Evolutionary conservation across 2,888 invertebrate species (phyloP).

Genomic region (Stegana nigrithorax): DNA sequence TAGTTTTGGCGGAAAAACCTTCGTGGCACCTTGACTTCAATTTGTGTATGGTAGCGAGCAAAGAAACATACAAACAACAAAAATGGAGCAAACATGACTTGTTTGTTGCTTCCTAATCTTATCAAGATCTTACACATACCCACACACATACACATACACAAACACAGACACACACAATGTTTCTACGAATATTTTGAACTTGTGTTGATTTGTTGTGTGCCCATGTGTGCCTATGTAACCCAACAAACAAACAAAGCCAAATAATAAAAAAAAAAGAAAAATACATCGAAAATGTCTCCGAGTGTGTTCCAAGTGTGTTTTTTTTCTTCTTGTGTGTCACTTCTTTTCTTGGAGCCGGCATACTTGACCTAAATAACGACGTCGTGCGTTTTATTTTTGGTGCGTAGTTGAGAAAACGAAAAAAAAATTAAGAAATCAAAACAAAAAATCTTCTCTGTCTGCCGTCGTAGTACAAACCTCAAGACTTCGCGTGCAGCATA

Average conservation of each 20-base stretch:
- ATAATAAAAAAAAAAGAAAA: too few species aligned
- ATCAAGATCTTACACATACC: slow-evolving; percentile 4
- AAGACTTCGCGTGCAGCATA: too few species aligned
- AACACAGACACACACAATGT: too few species aligned
- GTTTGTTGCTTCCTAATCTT: slow-evolving; percentile 14
- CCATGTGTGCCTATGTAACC: not conserved
- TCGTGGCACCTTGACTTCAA: slow-evolving; percentile 54
- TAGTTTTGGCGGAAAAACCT: slow-evolving; percentile 49
- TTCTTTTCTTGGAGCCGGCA: not conserved
- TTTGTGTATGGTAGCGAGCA: too few species aligned
- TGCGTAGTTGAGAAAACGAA: too few species aligned
- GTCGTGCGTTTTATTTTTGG: not conserved
- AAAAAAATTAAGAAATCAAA: too few species aligned
- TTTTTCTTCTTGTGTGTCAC: not conserved
- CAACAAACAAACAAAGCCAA: too few species aligned
- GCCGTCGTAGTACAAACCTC: too few species aligned
- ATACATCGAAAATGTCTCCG: not conserved
- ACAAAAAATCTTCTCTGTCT: too few species aligned
- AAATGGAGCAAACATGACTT: slow-evolving; percentile 2
- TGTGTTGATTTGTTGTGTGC: too few species aligned
- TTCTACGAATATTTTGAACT: slow-evolving; percentile 11
- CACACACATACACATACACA: too few species aligned
- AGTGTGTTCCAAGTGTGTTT: not conserved
- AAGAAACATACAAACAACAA: not conserved
- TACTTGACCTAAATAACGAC: slow-evolving; percentile 9